Evolutionary conservation across 2,113 vertebrate species (phyloP).

Genomic region (Clarias batrachus): DNA sequence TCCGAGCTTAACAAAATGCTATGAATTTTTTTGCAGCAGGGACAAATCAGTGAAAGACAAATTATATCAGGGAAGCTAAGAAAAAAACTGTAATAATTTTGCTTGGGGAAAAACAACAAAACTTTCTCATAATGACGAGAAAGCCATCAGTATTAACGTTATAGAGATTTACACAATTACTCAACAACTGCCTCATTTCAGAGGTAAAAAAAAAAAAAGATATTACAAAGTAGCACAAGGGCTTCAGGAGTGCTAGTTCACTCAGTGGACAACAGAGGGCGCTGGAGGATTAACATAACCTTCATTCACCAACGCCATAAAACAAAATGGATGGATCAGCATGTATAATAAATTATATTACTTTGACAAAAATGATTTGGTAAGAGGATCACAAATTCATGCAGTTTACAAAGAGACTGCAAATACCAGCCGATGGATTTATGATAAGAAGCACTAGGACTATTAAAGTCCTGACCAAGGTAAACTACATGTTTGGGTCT

Average conservation of each 20-base stretch:
- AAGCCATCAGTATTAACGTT: slow-evolving; percentile 17
- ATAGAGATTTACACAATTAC: slow-evolving; percentile 23
- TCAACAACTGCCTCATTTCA: slow-evolving; percentile 10
- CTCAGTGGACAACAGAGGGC: slow-evolving; percentile 33
- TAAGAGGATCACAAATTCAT: background rate
- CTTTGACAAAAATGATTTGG: background rate
- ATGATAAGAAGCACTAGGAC: background rate
- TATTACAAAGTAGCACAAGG: background rate
- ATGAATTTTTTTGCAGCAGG: background rate
- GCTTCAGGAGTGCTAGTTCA: background rate
- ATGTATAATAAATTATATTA: background rate
- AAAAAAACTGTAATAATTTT: slow-evolving; percentile 14
- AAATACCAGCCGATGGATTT: background rate
- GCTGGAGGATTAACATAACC: background rate
- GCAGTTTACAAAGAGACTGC: background rate
- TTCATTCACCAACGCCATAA: background rate
- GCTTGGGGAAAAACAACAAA: slow-evolving; percentile 24
- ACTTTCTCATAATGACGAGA: background rate
- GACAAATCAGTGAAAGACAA: slow-evolving; percentile 32
- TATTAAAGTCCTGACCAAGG: background rate
- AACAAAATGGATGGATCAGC: background rate
- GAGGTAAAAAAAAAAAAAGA: slow-evolving; percentile 16
- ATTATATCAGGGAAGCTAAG: slow-evolving; percentile 32
- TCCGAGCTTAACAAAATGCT: slow-evolving; percentile 40
- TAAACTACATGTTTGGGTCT: background rate